These are phyloP conservation scores for Alosa alosa DNA, from an alignment of 2,113 vertebrate species.

Conservation along the genomic window DNA sequence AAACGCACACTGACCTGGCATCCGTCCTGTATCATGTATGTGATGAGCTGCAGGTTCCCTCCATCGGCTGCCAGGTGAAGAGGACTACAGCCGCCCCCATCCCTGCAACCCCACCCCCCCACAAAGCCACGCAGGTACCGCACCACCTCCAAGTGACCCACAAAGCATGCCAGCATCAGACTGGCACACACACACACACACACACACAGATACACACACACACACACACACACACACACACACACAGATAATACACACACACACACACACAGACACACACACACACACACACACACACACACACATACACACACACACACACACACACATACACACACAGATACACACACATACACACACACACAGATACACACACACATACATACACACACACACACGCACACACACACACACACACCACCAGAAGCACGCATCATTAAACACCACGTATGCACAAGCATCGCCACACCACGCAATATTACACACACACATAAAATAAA, in stretches of 20 bases:
- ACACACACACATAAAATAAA: not conserved
- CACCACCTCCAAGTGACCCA: conserved; percentile 62
- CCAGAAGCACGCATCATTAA: too few species aligned
- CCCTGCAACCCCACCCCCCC: conserved; percentile 58
- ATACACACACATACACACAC: not conserved
- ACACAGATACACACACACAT: too few species aligned
- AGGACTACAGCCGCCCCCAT: conserved; percentile 51
- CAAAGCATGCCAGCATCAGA: conserved; percentile 64
- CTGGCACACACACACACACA: conserved; percentile 44
- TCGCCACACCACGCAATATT: too few species aligned
- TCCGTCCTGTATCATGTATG: conserved; percentile 61
- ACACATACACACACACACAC: not conserved
- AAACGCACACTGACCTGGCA: conserved; percentile 56
- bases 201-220: not conserved
- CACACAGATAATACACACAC: too few species aligned
- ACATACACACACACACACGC: conserved; percentile 12
- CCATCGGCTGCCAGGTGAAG: conserved; percentile 65
- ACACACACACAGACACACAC: too few species aligned
- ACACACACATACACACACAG: not conserved
- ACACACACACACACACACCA: not conserved
- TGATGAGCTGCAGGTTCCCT: conserved; percentile 44
- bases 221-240: not conserved
- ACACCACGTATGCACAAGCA: too few species aligned
- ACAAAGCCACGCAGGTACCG: conserved; percentile 54
- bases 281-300: not conserved